Base-by-base conservation (phyloP, 2,888 invertebrate genomes). In the Aromia moschata region DNA sequence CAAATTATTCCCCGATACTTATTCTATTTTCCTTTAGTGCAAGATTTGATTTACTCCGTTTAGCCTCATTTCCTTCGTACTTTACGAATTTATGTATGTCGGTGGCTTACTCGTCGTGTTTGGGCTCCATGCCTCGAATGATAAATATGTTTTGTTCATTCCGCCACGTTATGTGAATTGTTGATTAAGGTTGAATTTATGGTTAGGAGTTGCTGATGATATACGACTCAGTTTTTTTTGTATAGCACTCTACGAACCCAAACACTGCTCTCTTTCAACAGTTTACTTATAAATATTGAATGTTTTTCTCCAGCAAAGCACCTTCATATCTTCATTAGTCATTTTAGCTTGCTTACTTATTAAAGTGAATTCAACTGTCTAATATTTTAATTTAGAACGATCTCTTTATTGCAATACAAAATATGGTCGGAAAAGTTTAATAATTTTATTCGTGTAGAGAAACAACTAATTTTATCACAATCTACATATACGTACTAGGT, bases 111-210 rank as follows among this genome's bases (percentile, higher is more conserved):
- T 49, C 49, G 49, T 40, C 36, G 25, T 49, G 49, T 25, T 38
- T 38, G n/a, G 38, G 20, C 38, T 38, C 38, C 38, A 49, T 49
- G 30, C 12, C 37, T 38, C 36, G 38, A 63, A 65, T 67, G 69
- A 67, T 62, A 60, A 63, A 69, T 67, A 41, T 57, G 65, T 69
- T 64, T 67, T 61, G 62, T 65, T 56, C 56, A 58, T 40, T 54
- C 37, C 14, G 25, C 54, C 40, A 56, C 60, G 60, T 58, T 56
- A 54, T 38, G 41, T 33, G 65, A 65, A 68, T 69, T 47, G 49
- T 53, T 64, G 69, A 69, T 67, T 64, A 68, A 62, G 60, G 45
- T 30, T 41, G 31, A 65, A 68, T 68, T 68, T 65, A 68, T 58
- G 55, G 56, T 55, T 31, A 37, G 33, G 55, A 46, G 49, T 49